Evolutionary conservation across 2,888 invertebrate species (phyloP).

Genomic region (Drosophila falleni): DNA sequence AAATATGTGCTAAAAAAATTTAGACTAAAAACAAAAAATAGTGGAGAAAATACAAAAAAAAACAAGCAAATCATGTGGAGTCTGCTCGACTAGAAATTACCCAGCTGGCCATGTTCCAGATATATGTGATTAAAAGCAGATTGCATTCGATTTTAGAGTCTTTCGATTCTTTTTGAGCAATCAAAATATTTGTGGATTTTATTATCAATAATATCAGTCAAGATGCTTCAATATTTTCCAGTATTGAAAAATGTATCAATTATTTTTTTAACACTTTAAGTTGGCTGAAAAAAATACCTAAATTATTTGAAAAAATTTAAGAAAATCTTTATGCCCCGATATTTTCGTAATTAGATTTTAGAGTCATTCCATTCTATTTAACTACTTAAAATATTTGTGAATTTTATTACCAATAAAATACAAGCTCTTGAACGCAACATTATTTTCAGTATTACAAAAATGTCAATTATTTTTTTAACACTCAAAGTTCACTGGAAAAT

Average conservation of each 20-base stretch:
- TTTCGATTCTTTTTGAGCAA: background rate
- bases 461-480: too few relatives aligned
- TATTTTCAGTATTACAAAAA: too few relatives aligned
- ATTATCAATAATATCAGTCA: too few relatives aligned
- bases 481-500: too few relatives aligned
- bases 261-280: too few relatives aligned
- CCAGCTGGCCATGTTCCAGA: background rate
- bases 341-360: background rate
- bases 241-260: too few relatives aligned
- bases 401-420: background rate
- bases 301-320: too few relatives aligned
- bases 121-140: background rate
- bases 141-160: background rate
- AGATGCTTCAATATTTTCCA: too few relatives aligned
- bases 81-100: background rate
- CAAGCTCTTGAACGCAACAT: too few relatives aligned
- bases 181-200: background rate
- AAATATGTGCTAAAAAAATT: conserved; percentile 26
- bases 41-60: conserved; percentile 2
- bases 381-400: background rate
- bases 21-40: conserved; percentile 9
- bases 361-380: background rate
- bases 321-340: too few relatives aligned
- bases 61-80: background rate
- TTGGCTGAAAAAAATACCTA: too few relatives aligned